A percentile compares a stretch with the other conserved stretches of the same genome.
Evolutionary conservation across 2,797 vertebrate genomes (phyloP).

Genomic region (Danio kyathit): DNA sequence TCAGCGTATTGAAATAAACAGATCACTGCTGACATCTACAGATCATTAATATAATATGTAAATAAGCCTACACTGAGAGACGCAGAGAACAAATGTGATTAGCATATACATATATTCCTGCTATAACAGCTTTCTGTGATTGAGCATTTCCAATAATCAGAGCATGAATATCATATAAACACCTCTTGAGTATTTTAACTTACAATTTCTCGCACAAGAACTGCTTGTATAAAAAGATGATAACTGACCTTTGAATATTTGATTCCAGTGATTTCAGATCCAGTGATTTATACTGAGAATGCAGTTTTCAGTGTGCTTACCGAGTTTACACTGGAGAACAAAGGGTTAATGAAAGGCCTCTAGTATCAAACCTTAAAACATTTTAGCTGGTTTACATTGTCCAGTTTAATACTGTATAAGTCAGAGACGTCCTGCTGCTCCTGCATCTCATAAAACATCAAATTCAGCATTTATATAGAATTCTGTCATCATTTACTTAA

Average conservation of each 20-base stretch:
- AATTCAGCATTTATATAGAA: slow-evolving; percentile 9
- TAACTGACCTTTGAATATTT: neutral
- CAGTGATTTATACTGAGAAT: slow-evolving; percentile 27
- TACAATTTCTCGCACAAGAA: slow-evolving; percentile 12
- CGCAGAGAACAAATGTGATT: neutral
- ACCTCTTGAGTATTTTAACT: neutral
- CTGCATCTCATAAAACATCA: slow-evolving; percentile 3
- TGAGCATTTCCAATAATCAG: slow-evolving; percentile 8
- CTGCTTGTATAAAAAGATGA: neutral
- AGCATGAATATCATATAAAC: slow-evolving; percentile 4
- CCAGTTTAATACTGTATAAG: neutral
- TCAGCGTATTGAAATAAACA: slow-evolving; percentile 49
- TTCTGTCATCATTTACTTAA: no score
- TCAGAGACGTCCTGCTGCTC: slow-evolving; percentile 16
- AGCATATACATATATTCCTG: slow-evolving; percentile 8
- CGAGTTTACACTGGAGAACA: neutral
- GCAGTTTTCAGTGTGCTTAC: neutral
- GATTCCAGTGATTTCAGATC: slow-evolving; percentile 11
- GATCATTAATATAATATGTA: slow-evolving; percentile 51
- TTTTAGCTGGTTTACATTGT: neutral
- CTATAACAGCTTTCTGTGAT: slow-evolving; percentile 1
- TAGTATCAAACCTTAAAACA: slow-evolving; percentile 3
- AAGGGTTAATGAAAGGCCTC: slow-evolving; percentile 10
- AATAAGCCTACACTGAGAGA: slow-evolving; percentile 25
- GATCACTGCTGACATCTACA: slow-evolving; percentile 51